Evolutionary conservation across 2,797 vertebrate species (phyloP), one percentile per base, ranked within the genome.

Genomic region (Cryptoblepharus egeriae): DNA sequence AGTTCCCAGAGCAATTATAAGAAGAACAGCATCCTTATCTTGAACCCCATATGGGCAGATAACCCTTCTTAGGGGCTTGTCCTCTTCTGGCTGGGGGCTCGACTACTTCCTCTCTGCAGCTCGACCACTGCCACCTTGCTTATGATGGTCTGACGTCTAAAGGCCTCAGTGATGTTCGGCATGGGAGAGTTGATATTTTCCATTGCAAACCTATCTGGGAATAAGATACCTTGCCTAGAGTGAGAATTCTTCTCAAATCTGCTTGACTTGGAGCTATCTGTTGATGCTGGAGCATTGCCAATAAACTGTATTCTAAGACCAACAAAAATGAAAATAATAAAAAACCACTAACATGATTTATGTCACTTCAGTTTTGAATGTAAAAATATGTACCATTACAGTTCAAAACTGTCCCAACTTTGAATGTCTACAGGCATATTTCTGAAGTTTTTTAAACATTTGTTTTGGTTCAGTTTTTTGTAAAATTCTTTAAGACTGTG

Each of bases 1-100:
- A 89, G 84, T 81, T 87, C 60, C 82, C 28, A 69, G n/a, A 60
- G 28, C 24, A 39, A 60, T 22, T 63, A 70, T 58, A 63, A 61
- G 42, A 74, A 30, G 16, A 67, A 49, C 88, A 77, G 73, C 73
- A 78, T 86, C 57, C 22, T 60, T 26, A 11, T 39, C 6, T 61
- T 30, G 45, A 72, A 65, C 30, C 63, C 37, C 15, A 26, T 35
- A 6, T 7, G 64, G 26, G 60, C 1, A 32, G 57, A 58, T 24
- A 52, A 2, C 42, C 30, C 12, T 65, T 45, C 13, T 16, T 24
- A n/a, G 22, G 13, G 45, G 7, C 11, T n/a, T n/a, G n/a, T n/a
- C n/a, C n/a, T n/a, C n/a, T n/a, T n/a, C n/a, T n/a, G n/a, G n/a
- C n/a, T n/a, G n/a, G n/a, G n/a, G n/a, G n/a, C n/a, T n/a, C n/a